Evolutionary conservation across 2,113 vertebrate species (phyloP).

Genomic region (Dicentrarchus labrax): DNA sequence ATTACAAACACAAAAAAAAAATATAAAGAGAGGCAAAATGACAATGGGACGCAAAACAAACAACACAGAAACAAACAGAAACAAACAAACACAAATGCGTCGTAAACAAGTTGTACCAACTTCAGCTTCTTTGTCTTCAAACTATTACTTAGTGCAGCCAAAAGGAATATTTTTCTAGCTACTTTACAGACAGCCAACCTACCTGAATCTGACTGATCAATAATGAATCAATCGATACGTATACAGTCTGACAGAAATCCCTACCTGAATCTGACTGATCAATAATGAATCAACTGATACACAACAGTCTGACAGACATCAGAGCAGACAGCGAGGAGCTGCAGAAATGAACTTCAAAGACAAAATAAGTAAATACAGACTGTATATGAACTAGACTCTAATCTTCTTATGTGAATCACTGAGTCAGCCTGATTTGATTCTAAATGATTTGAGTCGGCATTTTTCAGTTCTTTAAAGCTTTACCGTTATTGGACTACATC

Average conservation of each 20-base stretch:
- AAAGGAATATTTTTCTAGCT: background rate
- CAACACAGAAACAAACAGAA: background rate
- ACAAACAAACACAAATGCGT: background rate
- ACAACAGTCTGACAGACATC: background rate
- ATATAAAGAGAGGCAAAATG: background rate
- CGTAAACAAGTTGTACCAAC: background rate
- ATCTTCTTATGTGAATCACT: background rate
- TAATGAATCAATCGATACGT: background rate
- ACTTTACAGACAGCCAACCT: background rate
- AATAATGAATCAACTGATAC: conserved; percentile 9
- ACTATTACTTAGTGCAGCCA: background rate
- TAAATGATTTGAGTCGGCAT: background rate
- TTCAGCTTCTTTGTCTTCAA: background rate
- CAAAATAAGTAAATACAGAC: background rate
- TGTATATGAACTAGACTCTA: no score
- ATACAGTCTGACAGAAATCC: background rate
- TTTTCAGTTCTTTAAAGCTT: background rate
- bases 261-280: background rate
- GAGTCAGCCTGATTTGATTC: background rate
- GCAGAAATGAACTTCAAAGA: conserved; percentile 11
- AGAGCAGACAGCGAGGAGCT: background rate
- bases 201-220: conserved; percentile 3
- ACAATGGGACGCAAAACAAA: background rate
- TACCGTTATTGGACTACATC: background rate
- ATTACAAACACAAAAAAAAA: background rate